A percentile compares a stretch with the other conserved stretches of the same genome.
These are phyloP conservation scores for Tetranychus cinnabarinus DNA, from an alignment of 1,140 invertebrate species.

Conservation along the genomic window DNA sequence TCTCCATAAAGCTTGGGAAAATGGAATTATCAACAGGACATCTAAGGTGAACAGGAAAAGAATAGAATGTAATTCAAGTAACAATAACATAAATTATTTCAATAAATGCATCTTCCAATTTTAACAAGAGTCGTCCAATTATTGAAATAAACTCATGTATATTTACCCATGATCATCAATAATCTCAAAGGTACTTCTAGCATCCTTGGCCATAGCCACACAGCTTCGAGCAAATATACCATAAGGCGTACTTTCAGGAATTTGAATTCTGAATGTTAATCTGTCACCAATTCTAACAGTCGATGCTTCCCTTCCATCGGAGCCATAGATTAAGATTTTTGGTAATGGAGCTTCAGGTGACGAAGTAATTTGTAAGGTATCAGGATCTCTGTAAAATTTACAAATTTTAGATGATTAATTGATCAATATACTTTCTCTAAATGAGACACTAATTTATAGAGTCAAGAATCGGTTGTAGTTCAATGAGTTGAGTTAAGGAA, in stretches of 20 bases:
- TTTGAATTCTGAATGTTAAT: constrained; percentile 81
- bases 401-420: neutral
- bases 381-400: constrained; percentile 41
- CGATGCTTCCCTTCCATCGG: constrained; percentile 57
- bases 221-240: constrained; percentile 85
- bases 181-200: constrained; percentile 81
- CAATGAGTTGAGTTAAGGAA: no score
- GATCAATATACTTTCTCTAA: neutral
- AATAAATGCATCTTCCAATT: neutral
- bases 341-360: constrained; percentile 79
- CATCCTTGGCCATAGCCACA: constrained; percentile 87
- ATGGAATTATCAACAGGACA: constrained; percentile 78
- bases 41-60: constrained; percentile 22
- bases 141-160: neutral
- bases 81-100: neutral
- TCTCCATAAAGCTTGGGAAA: constrained; percentile 47
- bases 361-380: constrained; percentile 82
- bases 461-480: no score
- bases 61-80: neutral
- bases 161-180: constrained; percentile 72
- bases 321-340: constrained; percentile 69
- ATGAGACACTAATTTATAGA: no score
- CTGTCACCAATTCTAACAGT: constrained; percentile 82
- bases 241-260: constrained; percentile 81
- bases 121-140: neutral